phyloP scores from a whole-genome alignment of 1,140 invertebrate genomes.

The Trichoplusia ni region DNA sequence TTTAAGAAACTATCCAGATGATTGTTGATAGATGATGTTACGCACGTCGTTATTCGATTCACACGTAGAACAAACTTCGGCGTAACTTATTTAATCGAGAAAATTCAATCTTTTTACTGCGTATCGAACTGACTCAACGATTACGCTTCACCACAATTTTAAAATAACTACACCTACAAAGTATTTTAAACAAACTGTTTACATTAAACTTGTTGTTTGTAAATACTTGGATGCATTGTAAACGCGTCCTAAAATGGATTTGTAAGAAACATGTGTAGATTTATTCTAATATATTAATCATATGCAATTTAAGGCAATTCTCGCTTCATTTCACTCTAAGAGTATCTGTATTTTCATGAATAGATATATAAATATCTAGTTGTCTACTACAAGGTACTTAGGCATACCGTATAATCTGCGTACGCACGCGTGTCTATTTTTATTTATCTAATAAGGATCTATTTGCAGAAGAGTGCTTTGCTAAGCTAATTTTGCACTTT shows the following conservation, averaged over 20 bases:
- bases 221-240: conserved; percentile 1
- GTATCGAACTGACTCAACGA: background rate
- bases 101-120: background rate
- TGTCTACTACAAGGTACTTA: no score
- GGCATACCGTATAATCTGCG: no score
- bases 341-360: no score
- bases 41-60: no score
- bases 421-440: no score
- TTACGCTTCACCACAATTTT: background rate
- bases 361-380: no score
- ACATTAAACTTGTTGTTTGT: background rate
- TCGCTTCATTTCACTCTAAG: no score
- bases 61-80: background rate
- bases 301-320: no score
- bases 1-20: background rate
- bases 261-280: no score
- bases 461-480: conserved; percentile 5
- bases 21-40: background rate
- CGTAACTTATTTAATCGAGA: no score
- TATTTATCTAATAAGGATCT: background rate
- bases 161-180: background rate
- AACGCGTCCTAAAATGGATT: background rate
- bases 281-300: no score
- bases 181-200: conserved; percentile 7
- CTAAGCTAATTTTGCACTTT: conserved; percentile 19